These are phyloP conservation scores for Leptopterna dolabrata DNA, from an alignment of 2,888 invertebrate species.

Conservation along the genomic window DNA sequence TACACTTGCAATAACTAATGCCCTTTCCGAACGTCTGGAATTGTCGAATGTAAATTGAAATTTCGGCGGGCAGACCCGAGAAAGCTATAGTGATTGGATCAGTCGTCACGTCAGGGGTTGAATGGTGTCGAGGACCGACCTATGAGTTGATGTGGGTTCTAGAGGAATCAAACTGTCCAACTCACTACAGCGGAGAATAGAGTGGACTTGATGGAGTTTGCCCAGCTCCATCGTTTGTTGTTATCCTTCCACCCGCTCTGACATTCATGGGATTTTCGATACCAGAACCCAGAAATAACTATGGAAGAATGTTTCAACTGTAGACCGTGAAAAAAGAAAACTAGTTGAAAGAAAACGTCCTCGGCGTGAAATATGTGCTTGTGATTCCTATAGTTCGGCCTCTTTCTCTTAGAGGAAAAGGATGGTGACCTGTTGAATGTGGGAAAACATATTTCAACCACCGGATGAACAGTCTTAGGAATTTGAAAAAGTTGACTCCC, in stretches of 20 bases:
- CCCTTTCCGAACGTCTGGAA: too few relatives aligned
- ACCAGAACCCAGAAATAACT: not conserved
- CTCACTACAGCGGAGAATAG: not conserved
- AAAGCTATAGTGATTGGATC: not conserved
- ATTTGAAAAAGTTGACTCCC: not conserved
- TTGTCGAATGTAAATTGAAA: not conserved
- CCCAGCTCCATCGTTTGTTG: not conserved
- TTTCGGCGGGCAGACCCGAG: not conserved
- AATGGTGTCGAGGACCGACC: not conserved
- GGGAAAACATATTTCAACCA: not conserved
- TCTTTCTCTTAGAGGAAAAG: not conserved
- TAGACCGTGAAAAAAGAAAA: not conserved
- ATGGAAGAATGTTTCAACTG: not conserved
- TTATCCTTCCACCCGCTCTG: not conserved
- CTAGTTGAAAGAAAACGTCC: not conserved
- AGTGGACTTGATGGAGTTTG: not conserved
- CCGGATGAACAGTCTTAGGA: not conserved
- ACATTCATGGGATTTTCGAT: not conserved
- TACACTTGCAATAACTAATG: too few relatives aligned
- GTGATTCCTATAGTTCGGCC: not conserved
- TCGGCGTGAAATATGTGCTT: not conserved
- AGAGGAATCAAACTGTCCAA: not conserved
- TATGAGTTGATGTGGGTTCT: not conserved
- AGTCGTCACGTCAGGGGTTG: not conserved
- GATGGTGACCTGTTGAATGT: not conserved